These are phyloP conservation scores for Myzus persicae DNA, from an alignment of 1,140 invertebrate species.

Conservation along the genomic window DNA sequence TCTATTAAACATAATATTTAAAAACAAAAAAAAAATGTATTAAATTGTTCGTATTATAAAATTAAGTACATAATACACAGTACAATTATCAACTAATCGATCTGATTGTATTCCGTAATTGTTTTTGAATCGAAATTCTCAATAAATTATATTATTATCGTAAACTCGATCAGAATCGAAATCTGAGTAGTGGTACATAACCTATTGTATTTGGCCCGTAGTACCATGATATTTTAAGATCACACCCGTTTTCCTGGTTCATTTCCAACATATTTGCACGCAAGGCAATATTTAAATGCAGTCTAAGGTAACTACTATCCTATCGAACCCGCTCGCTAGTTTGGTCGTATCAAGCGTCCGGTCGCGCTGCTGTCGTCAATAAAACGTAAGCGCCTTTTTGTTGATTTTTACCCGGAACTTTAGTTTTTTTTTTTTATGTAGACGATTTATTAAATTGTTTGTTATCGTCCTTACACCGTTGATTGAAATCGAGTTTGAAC, in stretches of 20 bases:
- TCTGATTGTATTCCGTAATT: not conserved
- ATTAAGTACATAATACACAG: not conserved
- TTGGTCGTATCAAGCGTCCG: slow-evolving; percentile 29
- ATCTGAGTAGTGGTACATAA: slow-evolving; percentile 50
- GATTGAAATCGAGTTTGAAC: slow-evolving; percentile 2
- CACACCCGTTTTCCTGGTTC: slow-evolving; percentile 46
- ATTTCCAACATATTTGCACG: slow-evolving; percentile 53
- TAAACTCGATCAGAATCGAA: slow-evolving; percentile 25
- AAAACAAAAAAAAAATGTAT: not conserved
- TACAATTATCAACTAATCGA: not conserved
- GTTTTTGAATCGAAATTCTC: not conserved
- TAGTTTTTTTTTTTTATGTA: not conserved
- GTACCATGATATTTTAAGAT: slow-evolving; percentile 46
- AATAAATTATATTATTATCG: not conserved
- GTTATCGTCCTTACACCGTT: not conserved
- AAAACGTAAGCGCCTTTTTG: slow-evolving; percentile 43
- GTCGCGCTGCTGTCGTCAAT: slow-evolving; percentile 37
- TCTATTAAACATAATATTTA: not conserved
- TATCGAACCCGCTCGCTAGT: slow-evolving; percentile 30
- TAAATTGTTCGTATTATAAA: not conserved
- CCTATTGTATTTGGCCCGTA: slow-evolving; percentile 54
- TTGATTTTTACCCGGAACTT: not conserved
- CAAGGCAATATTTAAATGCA: slow-evolving; percentile 37
- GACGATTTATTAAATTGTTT: slow-evolving; percentile 16
- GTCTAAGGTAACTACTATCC: slow-evolving; percentile 45